Evolutionary conservation across 2,888 invertebrate genomes (phyloP).

Genomic region (Geotrupes spiniger): DNA sequence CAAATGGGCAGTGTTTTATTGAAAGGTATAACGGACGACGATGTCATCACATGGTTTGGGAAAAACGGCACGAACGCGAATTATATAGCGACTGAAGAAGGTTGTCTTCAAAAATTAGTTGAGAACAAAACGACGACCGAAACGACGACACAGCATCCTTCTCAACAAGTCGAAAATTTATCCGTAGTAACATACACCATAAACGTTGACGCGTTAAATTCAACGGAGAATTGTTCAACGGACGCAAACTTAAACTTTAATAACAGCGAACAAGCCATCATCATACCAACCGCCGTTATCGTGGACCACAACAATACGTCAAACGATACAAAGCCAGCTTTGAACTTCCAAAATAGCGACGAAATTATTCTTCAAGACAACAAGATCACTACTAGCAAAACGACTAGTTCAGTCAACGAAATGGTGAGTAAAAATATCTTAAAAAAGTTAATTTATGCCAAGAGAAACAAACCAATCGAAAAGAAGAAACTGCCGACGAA

Average conservation of each 20-base stretch:
- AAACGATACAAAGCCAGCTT: conserved; percentile 8
- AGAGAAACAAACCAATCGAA: conserved; percentile 8
- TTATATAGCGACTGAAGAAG: conserved; percentile 9
- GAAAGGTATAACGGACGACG: conserved; percentile 62
- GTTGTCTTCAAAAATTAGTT: conserved; percentile 3
- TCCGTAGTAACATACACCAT: conserved; percentile 13
- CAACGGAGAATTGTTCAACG: conserved; percentile 1
- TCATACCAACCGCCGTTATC: neutral
- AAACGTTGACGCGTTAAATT: conserved; percentile 10
- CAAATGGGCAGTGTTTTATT: conserved; percentile 59
- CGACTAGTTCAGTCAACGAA: conserved; percentile 12
- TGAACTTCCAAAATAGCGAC: conserved; percentile 19
- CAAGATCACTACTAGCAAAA: conserved; percentile 13
- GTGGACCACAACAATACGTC: neutral
- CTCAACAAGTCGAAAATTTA: conserved; percentile 12
- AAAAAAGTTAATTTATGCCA: conserved; percentile 5
- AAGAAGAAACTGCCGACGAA: neutral
- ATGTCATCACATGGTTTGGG: conserved; percentile 66
- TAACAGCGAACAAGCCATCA: neutral
- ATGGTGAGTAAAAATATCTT: conserved; percentile 9
- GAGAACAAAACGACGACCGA: neutral
- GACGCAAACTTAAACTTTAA: conserved; percentile 3
- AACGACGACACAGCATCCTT: neutral
- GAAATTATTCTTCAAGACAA: conserved; percentile 14
- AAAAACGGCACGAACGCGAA: conserved; percentile 52